Conservation (phyloP, 2,113 vertebrate species). For the Ia io region DNA sequence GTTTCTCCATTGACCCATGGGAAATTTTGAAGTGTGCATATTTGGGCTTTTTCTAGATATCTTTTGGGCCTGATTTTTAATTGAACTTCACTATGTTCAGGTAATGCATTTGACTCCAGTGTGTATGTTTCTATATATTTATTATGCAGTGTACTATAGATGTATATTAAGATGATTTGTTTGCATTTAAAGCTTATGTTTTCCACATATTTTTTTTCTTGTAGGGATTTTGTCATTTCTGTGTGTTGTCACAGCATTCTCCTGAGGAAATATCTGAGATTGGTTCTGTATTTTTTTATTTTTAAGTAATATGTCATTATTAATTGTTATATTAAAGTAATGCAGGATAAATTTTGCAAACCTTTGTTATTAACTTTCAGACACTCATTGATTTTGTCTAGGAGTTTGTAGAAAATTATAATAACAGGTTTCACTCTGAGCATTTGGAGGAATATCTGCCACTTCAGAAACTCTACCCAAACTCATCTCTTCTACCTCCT, state of each 20-base stretch:
- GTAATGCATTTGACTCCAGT: neutral
- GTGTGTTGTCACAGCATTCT: neutral
- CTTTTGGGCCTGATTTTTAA: neutral
- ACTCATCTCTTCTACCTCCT: neutral
- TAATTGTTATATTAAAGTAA: neutral
- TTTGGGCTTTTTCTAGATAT: neutral
- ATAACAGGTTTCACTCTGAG: neutral
- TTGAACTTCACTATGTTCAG: neutral
- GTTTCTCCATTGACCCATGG: neutral
- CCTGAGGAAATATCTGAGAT: neutral
- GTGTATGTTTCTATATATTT: neutral
- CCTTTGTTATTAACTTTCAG: neutral
- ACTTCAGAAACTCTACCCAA: neutral
- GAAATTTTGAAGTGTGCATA: neutral
- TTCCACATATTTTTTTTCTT: neutral
- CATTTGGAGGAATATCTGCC: neutral
- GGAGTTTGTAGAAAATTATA: neutral
- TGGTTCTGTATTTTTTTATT: neutral
- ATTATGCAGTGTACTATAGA: neutral
- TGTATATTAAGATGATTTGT: neutral
- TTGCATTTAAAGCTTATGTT: neutral
- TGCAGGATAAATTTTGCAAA: neutral
- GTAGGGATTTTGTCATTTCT: neutral
- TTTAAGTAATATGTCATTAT: neutral
- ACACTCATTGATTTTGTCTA: neutral